Percentiles rank a stretch among this genome's conserved stretches.
Evolutionary conservation across 2,888 invertebrate genomes (phyloP).

Genomic region (Scrobipalpa atriplicella): DNA sequence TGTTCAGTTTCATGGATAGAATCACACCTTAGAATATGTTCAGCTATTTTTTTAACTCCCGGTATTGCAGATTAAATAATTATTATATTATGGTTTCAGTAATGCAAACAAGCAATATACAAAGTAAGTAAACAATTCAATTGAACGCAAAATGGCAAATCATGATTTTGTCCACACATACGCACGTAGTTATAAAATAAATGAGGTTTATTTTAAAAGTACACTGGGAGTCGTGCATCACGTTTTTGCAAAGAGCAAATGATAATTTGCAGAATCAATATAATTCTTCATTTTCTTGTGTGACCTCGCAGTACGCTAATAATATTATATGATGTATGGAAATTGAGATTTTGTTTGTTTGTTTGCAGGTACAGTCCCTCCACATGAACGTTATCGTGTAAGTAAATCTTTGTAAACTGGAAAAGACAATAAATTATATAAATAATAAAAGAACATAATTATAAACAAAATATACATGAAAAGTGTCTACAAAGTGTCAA

Average conservation of each 20-base stretch:
- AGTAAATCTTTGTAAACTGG: no score
- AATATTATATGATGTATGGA: neutral
- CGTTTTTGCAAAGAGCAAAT: constrained; percentile 44
- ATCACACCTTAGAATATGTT: no score
- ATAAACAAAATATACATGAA: no score
- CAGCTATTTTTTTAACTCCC: no score
- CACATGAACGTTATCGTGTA: neutral
- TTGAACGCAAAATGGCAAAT: neutral
- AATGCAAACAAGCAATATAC: no score
- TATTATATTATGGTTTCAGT: no score
- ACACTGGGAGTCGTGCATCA: constrained; percentile 52
- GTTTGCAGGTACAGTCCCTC: constrained; percentile 8
- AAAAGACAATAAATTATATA: no score
- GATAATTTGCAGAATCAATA: constrained; percentile 58
- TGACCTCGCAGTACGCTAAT: neutral
- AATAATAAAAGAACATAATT: no score
- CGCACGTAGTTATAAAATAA: neutral
- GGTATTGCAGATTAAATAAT: no score
- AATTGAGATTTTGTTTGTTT: neutral
- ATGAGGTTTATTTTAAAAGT: constrained; percentile 7
- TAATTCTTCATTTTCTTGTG: constrained; percentile 37
- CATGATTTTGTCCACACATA: neutral
- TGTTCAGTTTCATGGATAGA: no score
- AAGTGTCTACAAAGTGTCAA: no score
- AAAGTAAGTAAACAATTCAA: constrained; percentile 11